A percentile compares a stretch with the other conserved stretches of the same genome.
These are phyloP conservation scores for Alcis repandata DNA, from an alignment of 2,888 invertebrate species.

Conservation along the genomic window DNA sequence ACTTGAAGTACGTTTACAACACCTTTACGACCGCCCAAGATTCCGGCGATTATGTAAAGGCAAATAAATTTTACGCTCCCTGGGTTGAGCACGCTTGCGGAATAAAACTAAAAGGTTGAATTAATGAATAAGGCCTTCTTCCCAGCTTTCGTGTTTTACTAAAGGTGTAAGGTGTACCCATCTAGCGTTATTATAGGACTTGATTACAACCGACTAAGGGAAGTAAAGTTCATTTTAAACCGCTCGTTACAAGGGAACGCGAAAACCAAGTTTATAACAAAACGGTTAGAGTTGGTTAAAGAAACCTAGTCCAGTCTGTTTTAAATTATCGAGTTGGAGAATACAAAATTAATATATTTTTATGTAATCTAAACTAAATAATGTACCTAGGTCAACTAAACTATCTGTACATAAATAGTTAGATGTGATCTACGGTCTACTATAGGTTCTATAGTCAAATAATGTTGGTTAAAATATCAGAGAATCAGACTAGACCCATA, in stretches of 20 bases:
- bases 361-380: background rate
- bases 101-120: constrained; percentile 27
- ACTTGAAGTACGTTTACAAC: constrained; percentile 34
- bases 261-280: background rate
- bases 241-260: background rate
- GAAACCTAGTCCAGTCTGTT: too few species aligned
- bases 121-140: background rate
- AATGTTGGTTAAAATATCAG: background rate
- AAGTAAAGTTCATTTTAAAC: background rate
- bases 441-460: background rate
- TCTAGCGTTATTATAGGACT: background rate
- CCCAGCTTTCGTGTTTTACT: too few species aligned
- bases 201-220: background rate
- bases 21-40: constrained; percentile 45
- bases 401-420: too few species aligned
- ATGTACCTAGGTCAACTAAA: too few species aligned
- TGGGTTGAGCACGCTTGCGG: constrained; percentile 23
- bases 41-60: constrained; percentile 33
- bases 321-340: background rate
- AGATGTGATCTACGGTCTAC: background rate
- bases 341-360: background rate
- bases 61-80: constrained; percentile 45
- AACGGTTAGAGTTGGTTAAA: background rate
- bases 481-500: too few species aligned
- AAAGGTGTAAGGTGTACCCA: too few species aligned